phyloP scores from a whole-genome alignment of 2,113 vertebrate genomes.

The Poeciliopsis retropinna region DNA sequence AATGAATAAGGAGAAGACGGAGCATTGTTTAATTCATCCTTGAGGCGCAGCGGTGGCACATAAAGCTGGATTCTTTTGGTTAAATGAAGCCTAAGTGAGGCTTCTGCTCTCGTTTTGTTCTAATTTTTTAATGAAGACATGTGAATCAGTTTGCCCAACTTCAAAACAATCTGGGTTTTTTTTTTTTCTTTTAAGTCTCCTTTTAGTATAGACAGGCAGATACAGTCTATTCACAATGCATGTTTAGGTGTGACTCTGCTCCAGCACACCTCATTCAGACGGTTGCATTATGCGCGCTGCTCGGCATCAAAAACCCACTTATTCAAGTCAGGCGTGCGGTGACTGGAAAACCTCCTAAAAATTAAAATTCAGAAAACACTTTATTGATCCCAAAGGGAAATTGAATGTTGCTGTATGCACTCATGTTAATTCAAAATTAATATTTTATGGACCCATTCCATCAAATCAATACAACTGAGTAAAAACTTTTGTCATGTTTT shows the following conservation, averaged over 20 bases:
- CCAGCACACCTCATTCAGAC: no score
- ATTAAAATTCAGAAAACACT: neutral
- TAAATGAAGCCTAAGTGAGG: neutral
- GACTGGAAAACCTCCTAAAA: neutral
- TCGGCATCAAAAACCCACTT: no score
- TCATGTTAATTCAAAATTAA: no score
- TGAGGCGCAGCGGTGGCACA: slow-evolving; percentile 1
- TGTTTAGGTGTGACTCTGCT: no score
- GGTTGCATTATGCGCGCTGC: no score
- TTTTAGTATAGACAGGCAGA: neutral
- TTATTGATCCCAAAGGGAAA: no score
- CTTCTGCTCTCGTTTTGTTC: neutral
- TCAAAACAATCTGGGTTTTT: neutral
- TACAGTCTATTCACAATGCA: neutral
- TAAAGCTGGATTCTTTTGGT: slow-evolving; percentile 13
- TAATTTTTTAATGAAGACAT: neutral
- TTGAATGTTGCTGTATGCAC: no score
- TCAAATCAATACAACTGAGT: neutral
- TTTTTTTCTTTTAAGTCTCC: neutral
- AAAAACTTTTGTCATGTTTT: neutral
- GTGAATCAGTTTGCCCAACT: neutral
- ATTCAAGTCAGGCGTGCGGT: no score
- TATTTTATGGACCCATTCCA: neutral
- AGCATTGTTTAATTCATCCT: slow-evolving; percentile 29
- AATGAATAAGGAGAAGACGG: slow-evolving; percentile 18